Evolutionary conservation across 2,888 invertebrate species (phyloP), one percentile per base, ranked within the genome.

Genomic region (Platynereis dumerilii): DNA sequence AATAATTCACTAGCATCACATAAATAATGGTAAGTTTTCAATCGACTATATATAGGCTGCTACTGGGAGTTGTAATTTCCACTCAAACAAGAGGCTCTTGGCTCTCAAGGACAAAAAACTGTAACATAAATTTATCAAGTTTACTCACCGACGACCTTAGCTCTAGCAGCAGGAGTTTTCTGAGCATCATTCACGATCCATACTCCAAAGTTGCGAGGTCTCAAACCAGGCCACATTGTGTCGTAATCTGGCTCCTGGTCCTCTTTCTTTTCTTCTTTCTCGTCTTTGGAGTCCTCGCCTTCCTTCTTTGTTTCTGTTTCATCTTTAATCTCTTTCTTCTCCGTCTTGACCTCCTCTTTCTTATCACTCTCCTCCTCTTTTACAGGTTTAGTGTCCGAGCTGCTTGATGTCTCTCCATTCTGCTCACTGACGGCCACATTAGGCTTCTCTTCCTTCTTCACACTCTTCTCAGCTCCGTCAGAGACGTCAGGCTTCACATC

Each of bases 131-230:
- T 42, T 42, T 42, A 42, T 17, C 10, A 12, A 42, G 17, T 12
- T 42, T 34, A 75, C 84, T 78, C 65, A 96, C 93, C 87, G 56
- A 87, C 82, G 59, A 86, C 76, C 68, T 91, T 78, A 2, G 94
- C 91, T 59, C 97, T 87, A 66, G 95, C 92, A 55, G 90, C 89
- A 76, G 95, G 88, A 0, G 94, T 94, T 85, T 97, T 98, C 78
- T 94, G 93, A 70, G 92, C 91, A 82, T 99, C 98, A 78, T 96
- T 97, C 55, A 99, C 86, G 15, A 96, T 91, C 80, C 91, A 93
- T 3, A 98, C 88, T 56, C 91, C 90, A 80, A 96, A 98, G 73
- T 91, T 90, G 52, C 98, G 87, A 0, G 91, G 87, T 22, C 26
- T 58, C 39, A 34, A 34, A 3, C 55, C n/a, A 3, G 55, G 26